Evolutionary conservation across 2,113 vertebrate genomes (phyloP).

Genomic region (Limanda limanda): DNA sequence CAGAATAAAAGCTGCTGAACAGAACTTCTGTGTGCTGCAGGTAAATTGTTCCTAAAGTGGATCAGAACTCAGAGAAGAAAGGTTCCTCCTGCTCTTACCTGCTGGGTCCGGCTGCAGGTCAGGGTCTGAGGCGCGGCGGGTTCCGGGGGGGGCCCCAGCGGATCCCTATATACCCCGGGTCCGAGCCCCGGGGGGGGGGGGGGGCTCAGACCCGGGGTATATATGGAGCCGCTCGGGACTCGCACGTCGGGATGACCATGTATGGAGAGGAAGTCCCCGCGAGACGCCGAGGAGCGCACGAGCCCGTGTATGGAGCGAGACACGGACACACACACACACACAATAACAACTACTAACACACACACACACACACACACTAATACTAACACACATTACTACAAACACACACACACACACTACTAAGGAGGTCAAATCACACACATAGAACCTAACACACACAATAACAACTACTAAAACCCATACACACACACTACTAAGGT

Average conservation of each 20-base stretch:
- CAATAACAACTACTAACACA: too few relatives aligned
- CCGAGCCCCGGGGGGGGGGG: too few relatives aligned
- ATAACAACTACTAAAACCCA: too few relatives aligned
- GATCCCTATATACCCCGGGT: slow-evolving; percentile 79
- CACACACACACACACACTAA: too few relatives aligned
- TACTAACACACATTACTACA: too few relatives aligned
- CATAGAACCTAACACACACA: too few relatives aligned
- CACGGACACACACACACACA: neutral
- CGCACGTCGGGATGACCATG: neutral
- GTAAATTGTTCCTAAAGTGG: too few relatives aligned
- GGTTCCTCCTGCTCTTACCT: slow-evolving; percentile 63
- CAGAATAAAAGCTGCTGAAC: neutral
- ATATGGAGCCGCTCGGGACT: neutral
- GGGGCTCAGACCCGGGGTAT: too few relatives aligned
- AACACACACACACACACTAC: too few relatives aligned
- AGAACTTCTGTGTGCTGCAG: neutral
- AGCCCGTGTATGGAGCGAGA: neutral
- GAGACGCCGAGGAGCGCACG: neutral
- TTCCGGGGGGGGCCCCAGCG: slow-evolving; percentile 49
- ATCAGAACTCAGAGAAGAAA: neutral
- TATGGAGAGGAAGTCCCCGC: neutral
- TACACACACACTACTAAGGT: too few relatives aligned
- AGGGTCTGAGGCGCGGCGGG: slow-evolving; percentile 43
- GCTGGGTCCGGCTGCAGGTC: slow-evolving; percentile 54
- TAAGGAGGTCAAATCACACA: too few relatives aligned